phyloP scores from a whole-genome alignment of 1,140 invertebrate genomes.

The Zaprionus capensis region DNA sequence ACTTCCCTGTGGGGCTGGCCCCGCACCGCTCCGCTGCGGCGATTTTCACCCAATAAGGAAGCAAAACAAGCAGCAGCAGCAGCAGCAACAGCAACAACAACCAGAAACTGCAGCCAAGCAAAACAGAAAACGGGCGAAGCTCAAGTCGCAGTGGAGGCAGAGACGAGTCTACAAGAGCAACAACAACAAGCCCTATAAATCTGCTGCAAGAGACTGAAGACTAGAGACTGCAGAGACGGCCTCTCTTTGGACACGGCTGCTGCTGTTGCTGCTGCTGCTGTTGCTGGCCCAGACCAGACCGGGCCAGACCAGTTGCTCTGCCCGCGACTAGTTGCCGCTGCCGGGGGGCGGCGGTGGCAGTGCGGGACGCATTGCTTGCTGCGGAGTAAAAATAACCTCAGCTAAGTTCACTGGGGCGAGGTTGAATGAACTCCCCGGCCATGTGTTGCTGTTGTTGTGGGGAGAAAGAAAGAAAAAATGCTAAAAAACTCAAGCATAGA shows the following conservation, averaged over 20 bases:
- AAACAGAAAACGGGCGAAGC: conserved; percentile 47
- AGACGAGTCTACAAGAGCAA: conserved; percentile 12
- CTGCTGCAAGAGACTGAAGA: conserved; percentile 45
- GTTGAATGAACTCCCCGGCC: conserved; percentile 81
- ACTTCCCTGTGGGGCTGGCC: conserved; percentile 57
- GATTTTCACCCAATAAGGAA: conserved; percentile 83
- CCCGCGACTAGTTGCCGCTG: conserved; percentile 54
- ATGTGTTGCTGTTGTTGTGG: conserved; percentile 17
- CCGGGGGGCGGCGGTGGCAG: conserved; percentile 2
- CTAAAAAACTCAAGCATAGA: conserved; percentile 19
- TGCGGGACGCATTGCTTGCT: conserved; percentile 44
- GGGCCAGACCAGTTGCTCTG: conserved; percentile 70
- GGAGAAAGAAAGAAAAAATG: conserved; percentile 35
- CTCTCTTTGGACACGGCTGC: conserved; percentile 36
- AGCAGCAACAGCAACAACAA: conserved; percentile 51
- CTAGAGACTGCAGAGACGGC: conserved; percentile 31
- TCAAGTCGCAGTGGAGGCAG: conserved; percentile 5
- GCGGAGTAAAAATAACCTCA: conserved; percentile 84
- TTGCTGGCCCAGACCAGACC: conserved; percentile 47
- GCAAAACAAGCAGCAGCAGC: conserved; percentile 61
- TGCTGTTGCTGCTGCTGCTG: neutral
- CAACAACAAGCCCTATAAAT: conserved; percentile 62
- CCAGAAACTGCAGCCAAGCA: conserved; percentile 78
- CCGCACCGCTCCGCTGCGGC: conserved; percentile 22
- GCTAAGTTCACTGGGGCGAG: conserved; percentile 84